Evolutionary conservation across 1,140 invertebrate genomes (phyloP), one percentile per base, ranked within the genome.

Genomic region (Drosophila sulfurigaster): DNA sequence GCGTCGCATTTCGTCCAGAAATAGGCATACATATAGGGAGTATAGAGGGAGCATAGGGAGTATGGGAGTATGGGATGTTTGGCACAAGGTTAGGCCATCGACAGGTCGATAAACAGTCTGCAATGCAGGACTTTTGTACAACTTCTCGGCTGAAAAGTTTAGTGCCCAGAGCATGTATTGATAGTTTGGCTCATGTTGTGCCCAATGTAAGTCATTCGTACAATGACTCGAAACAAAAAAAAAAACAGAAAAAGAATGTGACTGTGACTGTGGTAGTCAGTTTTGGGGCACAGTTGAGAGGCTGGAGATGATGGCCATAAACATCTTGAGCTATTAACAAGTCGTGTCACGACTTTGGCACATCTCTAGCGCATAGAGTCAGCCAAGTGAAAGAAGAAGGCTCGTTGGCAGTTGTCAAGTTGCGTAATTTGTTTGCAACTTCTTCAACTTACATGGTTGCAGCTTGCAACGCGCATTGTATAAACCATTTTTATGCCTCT

Each of bases 371-470:
- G 45, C 57, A 6, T 32, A 71, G 76, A 82, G 76, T 60, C 56
- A 79, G 72, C 76, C 72, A 78, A 79, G 81, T 79, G 68, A 68
- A 82, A 77, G 20, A 13, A 46, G 11, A 49, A 49, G 69, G 51
- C 32, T 10, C 6, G 8, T 41, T 59, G 38, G 15, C 54, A 68
- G 38, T 87, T 88, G 83, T 82, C 79, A 71, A 82, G 79, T 88
- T 88, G 81, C 74, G 85, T 78, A 87, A 83, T 87, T 88, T 88
- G 80, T 88, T 89, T 83, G 77, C 83, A 89, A 87, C 83, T 88
- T 72, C 66, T 81, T 75, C 62, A 69, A 51, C 62, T 75, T 56
- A 67, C 68, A 69, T 46, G 63, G 57, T 7, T 32, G 30, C 20
- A 25, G 13, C 43, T 41, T 38, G 4, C 48, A 35, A 28, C 32